A percentile compares a stretch with the other conserved stretches of the same genome.
phyloP scores from a whole-genome alignment of 2,888 invertebrate species.

The Drepanosiphum platanoidis region DNA sequence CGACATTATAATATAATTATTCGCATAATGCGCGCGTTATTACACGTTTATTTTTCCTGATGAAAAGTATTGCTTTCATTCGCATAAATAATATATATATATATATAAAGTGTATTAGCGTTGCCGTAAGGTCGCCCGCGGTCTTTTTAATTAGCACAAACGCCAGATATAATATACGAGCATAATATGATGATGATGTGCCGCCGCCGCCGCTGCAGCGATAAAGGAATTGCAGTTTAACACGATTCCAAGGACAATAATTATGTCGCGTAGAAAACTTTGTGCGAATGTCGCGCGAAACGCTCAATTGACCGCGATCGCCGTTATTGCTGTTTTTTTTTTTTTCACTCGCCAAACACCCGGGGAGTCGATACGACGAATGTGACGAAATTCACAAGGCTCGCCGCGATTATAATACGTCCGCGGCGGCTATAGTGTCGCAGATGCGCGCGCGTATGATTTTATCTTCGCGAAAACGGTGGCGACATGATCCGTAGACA shows the following conservation, averaged over 20 bases:
- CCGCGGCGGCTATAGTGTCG: background rate
- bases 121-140: slow-evolving; percentile 16
- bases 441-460: background rate
- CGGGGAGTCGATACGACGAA: background rate
- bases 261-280: background rate
- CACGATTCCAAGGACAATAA: slow-evolving; percentile 11
- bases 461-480: too few species aligned
- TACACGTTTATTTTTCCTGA: background rate
- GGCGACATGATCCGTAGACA: too few species aligned
- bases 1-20: background rate
- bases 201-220: background rate
- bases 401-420: background rate
- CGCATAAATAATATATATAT: background rate
- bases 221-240: slow-evolving; percentile 18
- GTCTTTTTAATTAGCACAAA: background rate
- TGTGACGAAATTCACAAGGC: background rate
- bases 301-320: slow-evolving; percentile 7
- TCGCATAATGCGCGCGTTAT: background rate
- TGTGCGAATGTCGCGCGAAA: background rate
- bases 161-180: background rate
- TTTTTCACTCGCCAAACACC: background rate
- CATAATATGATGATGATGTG: background rate
- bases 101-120: too few species aligned
- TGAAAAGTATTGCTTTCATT: slow-evolving; percentile 17
- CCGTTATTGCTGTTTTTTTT: background rate